Conservation (phyloP, 2,888 invertebrate genomes). For the Brachynemurus nebulosus region DNA sequence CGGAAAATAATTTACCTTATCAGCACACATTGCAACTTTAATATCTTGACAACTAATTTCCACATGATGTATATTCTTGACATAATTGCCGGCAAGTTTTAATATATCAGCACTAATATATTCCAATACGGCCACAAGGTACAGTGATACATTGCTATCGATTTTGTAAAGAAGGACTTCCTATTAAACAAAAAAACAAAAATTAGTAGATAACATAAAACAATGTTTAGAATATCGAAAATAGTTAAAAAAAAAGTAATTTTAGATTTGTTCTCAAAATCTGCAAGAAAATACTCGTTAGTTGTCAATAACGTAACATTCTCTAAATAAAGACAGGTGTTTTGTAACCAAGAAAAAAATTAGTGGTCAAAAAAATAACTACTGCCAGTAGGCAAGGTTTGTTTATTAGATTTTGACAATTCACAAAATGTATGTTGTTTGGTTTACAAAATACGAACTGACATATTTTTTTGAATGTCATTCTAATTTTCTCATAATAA, state of each 20-base stretch:
- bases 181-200: constrained; percentile 34
- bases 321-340: too few species aligned
- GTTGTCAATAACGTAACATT: too few species aligned
- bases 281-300: not conserved
- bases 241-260: not conserved
- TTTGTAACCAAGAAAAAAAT: too few species aligned
- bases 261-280: not conserved
- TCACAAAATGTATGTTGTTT: too few species aligned
- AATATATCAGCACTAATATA: constrained; percentile 92
- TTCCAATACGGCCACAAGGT: constrained; percentile 86
- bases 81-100: constrained; percentile 93
- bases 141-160: constrained; percentile 75
- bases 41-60: constrained; percentile 90
- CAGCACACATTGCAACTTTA: constrained; percentile 94
- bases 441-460: too few species aligned
- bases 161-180: constrained; percentile 79
- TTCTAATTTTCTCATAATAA: too few species aligned
- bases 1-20: constrained; percentile 58
- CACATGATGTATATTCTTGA: constrained; percentile 86
- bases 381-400: too few species aligned
- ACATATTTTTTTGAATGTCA: too few species aligned
- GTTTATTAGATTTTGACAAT: too few species aligned
- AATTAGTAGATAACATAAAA: not conserved
- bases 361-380: too few species aligned
- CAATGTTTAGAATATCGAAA: constrained; percentile 1